These are phyloP conservation scores for Bothrops jararaca DNA, from an alignment of 2,113 vertebrate species.

Conservation along the genomic window DNA sequence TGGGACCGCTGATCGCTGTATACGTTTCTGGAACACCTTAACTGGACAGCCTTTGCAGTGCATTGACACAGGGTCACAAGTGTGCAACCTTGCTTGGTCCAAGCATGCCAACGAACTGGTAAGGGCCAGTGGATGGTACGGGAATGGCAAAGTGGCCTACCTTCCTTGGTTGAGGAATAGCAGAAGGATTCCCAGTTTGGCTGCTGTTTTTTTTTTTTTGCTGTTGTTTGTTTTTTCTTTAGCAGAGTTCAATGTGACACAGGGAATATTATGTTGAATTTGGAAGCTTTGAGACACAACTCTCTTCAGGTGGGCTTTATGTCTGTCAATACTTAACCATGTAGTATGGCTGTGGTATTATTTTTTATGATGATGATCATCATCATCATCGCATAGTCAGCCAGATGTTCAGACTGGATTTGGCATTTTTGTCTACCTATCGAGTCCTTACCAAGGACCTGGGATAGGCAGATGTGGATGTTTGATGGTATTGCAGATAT, in stretches of 20 bases:
- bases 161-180: not conserved
- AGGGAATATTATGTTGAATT: not conserved
- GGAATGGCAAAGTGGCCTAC: not conserved
- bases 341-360: too few species aligned
- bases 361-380: too few species aligned
- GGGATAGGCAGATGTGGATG: too few species aligned
- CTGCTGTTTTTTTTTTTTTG: not conserved
- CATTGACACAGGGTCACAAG: conserved; percentile 94
- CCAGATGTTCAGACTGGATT: too few species aligned
- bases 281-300: not conserved
- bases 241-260: not conserved
- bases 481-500: too few species aligned
- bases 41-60: conserved; percentile 95
- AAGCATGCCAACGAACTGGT: conserved; percentile 98
- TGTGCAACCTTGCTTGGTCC: conserved; percentile 99
- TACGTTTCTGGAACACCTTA: conserved; percentile 98
- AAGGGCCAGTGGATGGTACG: conserved; percentile 31
- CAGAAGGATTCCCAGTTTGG: not conserved
- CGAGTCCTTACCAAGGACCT: too few species aligned
- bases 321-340: not conserved
- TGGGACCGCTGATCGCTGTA: conserved; percentile 94
- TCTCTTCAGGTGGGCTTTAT: not conserved
- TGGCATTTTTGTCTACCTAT: too few species aligned
- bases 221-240: not conserved
- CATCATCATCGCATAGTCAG: too few species aligned